phyloP scores from a whole-genome alignment of 1,140 invertebrate species.

The Centruroides sculpturatus region DNA sequence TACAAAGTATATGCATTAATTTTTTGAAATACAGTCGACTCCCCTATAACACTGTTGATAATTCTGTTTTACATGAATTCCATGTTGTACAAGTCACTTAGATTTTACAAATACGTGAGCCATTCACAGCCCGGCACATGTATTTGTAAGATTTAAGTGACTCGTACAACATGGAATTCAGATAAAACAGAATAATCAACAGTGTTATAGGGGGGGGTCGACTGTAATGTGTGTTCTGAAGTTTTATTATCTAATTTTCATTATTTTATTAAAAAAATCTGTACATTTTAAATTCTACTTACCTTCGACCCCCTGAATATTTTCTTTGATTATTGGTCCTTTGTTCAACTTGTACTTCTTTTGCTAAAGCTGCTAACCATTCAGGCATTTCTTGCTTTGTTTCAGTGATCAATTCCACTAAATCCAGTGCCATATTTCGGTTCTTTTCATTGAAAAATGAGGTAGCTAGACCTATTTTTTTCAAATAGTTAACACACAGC shows the following conservation, averaged over 20 bases:
- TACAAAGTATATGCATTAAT: no score
- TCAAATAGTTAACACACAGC: no score
- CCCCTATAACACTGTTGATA: no score
- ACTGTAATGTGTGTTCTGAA: neutral
- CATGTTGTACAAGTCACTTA: no score
- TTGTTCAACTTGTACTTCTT: constrained; percentile 20
- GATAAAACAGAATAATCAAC: no score
- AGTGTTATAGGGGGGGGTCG: no score
- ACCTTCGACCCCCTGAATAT: constrained; percentile 16
- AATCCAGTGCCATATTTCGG: constrained; percentile 79
- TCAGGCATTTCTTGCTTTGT: constrained; percentile 91
- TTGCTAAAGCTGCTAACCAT: constrained; percentile 56
- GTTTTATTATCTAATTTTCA: neutral
- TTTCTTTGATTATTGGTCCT: constrained; percentile 13
- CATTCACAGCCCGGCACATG: no score
- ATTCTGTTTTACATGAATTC: no score
- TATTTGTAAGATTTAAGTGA: no score
- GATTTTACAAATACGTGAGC: no score
- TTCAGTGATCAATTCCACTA: constrained; percentile 83
- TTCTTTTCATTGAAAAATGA: constrained; percentile 99
- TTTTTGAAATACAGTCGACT: no score
- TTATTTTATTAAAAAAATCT: neutral
- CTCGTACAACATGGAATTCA: no score
- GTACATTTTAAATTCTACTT: neutral
- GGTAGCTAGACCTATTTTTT: constrained; percentile 59